Conservation (phyloP, 2,888 invertebrate species). For the Malthinus flaveolus region DNA sequence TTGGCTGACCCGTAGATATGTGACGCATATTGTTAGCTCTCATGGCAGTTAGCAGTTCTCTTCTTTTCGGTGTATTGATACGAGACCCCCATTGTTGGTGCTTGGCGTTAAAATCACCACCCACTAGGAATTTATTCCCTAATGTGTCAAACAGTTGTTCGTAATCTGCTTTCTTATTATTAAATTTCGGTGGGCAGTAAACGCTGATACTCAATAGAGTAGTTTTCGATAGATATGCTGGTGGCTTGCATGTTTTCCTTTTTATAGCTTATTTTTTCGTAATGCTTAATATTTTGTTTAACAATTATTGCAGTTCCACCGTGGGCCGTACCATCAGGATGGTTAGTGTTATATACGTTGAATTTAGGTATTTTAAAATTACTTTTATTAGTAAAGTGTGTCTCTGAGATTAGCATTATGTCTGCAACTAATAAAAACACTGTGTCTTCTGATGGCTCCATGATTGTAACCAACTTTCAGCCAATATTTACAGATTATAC, state of each 20-base stretch:
- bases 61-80: neutral
- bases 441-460: too few relatives aligned
- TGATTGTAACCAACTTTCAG: too few relatives aligned
- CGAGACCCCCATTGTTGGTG: neutral
- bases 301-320: conserved; percentile 8
- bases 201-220: neutral
- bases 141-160: neutral
- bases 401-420: too few relatives aligned
- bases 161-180: neutral
- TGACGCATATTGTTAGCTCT: neutral
- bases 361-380: conserved; percentile 7
- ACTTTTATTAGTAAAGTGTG: neutral
- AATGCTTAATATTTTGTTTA: conserved; percentile 7
- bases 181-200: neutral
- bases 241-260: neutral
- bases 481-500: too few relatives aligned
- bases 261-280: neutral
- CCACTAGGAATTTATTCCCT: neutral
- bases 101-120: neutral
- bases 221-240: too few relatives aligned
- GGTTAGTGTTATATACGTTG: conserved; percentile 17
- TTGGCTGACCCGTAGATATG: neutral
- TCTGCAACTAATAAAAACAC: too few relatives aligned
- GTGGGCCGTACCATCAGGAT: conserved; percentile 26
- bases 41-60: neutral